Evolutionary conservation across 2,113 vertebrate species (phyloP), one percentile per base, ranked within the genome.

Genomic region (Onychostruthus taczanowskii): DNA sequence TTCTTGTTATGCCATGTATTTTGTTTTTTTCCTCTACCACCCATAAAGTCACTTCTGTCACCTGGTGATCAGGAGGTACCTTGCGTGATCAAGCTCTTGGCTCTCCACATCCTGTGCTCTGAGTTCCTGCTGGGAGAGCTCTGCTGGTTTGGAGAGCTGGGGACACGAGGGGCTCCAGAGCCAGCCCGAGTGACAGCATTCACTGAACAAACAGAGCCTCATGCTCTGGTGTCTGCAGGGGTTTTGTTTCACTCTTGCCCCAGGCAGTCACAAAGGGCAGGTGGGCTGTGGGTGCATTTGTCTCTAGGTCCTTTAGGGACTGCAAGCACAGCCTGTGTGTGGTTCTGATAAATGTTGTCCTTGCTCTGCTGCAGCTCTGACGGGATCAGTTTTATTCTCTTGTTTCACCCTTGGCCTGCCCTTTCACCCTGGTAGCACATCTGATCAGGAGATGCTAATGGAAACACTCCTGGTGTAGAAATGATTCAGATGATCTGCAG

Each of bases 131-230:
- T 21, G 12, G 47, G 50, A 46, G 22, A 52, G 13, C n/a, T 13
- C 23, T 66, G 66, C 61, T 16, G 7, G 12, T 39, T 61, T 11
- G 26, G 52, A 31, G 67, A 52, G 55, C 46, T 70, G 43, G 16
- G 58, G 41, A 58, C 47, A 26, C 0, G 11, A 68, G 56, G 61
- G 50, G 23, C n/a, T 21, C 23, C 37, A 61, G 49, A 23, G 35
- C 59, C 43, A 58, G 56, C 9, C 19, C 23, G 58, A 46, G 39
- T 50, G 86, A 39, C 27, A n/a, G 16, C 20, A 30, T 58, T 56
- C 1, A 1, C 70, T 79, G 74, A 68, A 11, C 49, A 67, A 27
- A 23, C 1, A 1, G 5, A 52, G 24, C n/a, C 27, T 75, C 1
- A 0, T 37, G 9, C 35, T 35, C 1, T 3, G 21, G 13, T 55